Base-by-base conservation (phyloP, 2,888 invertebrate species). In the Rugalucina vietnamica region DNA sequence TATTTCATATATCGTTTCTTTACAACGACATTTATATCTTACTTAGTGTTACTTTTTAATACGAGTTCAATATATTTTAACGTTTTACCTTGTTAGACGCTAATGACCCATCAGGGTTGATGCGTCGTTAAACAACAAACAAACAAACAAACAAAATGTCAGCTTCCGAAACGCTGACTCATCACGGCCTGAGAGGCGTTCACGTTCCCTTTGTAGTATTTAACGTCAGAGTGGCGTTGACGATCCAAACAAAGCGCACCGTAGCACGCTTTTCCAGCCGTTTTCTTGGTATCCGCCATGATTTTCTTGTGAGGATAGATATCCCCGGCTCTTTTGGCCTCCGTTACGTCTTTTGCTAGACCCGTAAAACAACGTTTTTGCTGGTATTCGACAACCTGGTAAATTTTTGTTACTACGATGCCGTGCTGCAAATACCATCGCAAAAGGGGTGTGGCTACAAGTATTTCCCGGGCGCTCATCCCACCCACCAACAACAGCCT, bases 401-500 rank as follows among this genome's bases (percentile, higher is more conserved):
- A 37, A 3, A 76, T 49, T 18, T 57, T 60, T 36, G 37, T 43
- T 27, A 65, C 29, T 27, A 43, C 1, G 14, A 76, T 10, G 36
- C 70, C 70, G 5, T 70, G 70, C 8, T 34, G 5, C 14, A 70
- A 18, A 24, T 70, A 70, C 70, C 70, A 70, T 5, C n/a, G 5
- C 21, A 70, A 36, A 3, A 70, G 36, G 3, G 34, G 70, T 36
- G 70, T 18, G 21, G n/a, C 5, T 37, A 76, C 4, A 34, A 76
- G 36, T 12, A 34, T 2, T 1, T 65, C 8, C 32, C 43, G 8
- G 37, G 65, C 76, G 24, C n/a, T 5, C 65, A 76, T 54, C n/a
- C 76, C 76, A 1, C 76, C 76, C 5, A 76, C 76, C n/a, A 65
- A 27, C 27, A 76, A 43, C 2, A n/a, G 1, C 29, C 76, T 37